Base-by-base conservation (phyloP, 2,797 vertebrate species). In the Moxostoma hubbsi region DNA sequence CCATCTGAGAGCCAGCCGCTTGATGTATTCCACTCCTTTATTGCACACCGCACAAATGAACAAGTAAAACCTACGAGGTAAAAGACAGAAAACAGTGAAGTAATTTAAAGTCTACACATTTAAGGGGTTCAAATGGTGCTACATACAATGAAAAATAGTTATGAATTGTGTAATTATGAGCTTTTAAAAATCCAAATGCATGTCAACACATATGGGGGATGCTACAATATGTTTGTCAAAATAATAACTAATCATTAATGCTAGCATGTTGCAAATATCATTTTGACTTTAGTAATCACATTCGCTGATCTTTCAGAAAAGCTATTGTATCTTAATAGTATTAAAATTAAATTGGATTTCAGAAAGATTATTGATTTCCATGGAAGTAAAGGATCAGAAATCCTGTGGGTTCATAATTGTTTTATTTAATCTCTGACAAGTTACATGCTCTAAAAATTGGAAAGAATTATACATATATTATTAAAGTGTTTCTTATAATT, bases 1-100 rank as follows among this genome's bases (percentile, higher is more conserved):
- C 95, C 97, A 98, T 89, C 97, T 89, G 73, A 98, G 87, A 13
- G 96, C 92, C 88, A 99, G 89, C n/a, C 97, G 95, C 65, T 96
- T 95, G 70, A 98, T 94, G 75, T 95, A 96, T 79, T 99, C 97
- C 0, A 94, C 93, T 5, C 97, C 97, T 86, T 97, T 96, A 89
- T 96, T 98, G 89, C 97, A 99, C n/a, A 96, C 95, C 0, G 96
- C 93, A 85, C 97, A 99, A 88, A 96, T 93, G 84, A 98, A 98
- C 79, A 97, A 90, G 84, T 97, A 98, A 89, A 99, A 99, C 89
- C 97, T 98, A 86, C 1, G 70, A 78, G 53, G 75, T 46, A 76
- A 68, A 73, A 61, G 15, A 24, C 47, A 46, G 49, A 75, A 75
- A 82, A 79, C 47, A 53, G 55, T 77, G 55, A 45, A 61, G 69